Evolutionary conservation across 1,140 invertebrate genomes (phyloP).

Genomic region (Colletes latitarsis): DNA sequence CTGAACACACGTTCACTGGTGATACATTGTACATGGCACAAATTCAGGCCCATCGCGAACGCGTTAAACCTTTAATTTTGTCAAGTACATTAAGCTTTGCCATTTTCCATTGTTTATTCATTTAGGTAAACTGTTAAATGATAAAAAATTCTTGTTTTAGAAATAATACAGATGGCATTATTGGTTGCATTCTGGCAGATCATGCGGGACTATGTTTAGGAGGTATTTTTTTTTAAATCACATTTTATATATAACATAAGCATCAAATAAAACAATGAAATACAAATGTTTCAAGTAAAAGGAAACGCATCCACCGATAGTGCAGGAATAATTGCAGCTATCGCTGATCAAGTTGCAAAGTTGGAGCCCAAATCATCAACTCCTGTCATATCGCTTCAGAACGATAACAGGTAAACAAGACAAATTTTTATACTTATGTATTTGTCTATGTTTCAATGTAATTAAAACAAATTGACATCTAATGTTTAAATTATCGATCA

Average conservation of each 20-base stretch:
- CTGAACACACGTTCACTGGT: no score
- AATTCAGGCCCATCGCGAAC: no score
- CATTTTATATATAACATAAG: not conserved
- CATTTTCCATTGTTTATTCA: no score
- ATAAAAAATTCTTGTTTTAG: conserved; percentile 54
- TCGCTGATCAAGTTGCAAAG: conserved; percentile 77
- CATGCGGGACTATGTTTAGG: conserved; percentile 78
- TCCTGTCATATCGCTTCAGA: conserved; percentile 77
- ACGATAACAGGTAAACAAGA: conserved; percentile 72
- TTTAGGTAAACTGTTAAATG: conserved; percentile 2
- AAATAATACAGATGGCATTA: conserved; percentile 66
- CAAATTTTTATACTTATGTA: conserved; percentile 1
- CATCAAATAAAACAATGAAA: conserved; percentile 6
- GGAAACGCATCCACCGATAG: conserved; percentile 77
- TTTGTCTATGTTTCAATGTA: not conserved
- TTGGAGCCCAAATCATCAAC: conserved; percentile 74
- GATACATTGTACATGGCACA: no score
- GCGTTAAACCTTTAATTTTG: no score
- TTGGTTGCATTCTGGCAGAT: conserved; percentile 77
- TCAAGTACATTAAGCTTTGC: no score
- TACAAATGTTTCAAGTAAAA: conserved; percentile 69
- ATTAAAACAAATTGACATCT: not conserved
- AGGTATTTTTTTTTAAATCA: conserved; percentile 64
- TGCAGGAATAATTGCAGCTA: conserved; percentile 78
- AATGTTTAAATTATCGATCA: not conserved